Evolutionary conservation across 2,113 vertebrate genomes (phyloP).

Genomic region (Oophaga pumilio): DNA sequence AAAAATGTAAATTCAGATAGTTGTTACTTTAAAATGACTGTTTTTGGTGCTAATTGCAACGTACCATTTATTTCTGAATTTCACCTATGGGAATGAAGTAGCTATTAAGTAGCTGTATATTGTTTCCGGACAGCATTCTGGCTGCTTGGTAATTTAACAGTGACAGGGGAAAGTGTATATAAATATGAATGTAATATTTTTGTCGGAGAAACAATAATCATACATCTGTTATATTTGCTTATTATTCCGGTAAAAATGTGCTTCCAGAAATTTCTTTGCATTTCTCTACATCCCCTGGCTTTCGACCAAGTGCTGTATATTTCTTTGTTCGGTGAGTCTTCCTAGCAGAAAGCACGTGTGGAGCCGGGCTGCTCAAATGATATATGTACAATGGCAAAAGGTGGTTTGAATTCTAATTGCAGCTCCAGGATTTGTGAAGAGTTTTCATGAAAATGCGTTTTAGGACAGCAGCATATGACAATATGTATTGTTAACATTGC

Average conservation of each 20-base stretch:
- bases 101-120: constrained; percentile 9
- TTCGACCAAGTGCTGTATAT: constrained; percentile 22
- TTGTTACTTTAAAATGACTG: neutral
- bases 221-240: constrained; percentile 33
- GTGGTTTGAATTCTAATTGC: constrained; percentile 31
- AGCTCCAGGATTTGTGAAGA: neutral
- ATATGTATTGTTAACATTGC: neutral
- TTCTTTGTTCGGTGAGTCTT: constrained; percentile 37
- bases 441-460: constrained; percentile 8
- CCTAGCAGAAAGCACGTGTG: constrained; percentile 18
- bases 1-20: neutral
- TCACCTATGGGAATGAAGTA: neutral
- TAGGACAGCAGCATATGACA: neutral
- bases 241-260: constrained; percentile 39
- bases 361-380: constrained; percentile 8
- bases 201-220: constrained; percentile 18
- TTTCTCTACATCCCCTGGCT: constrained; percentile 42
- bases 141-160: neutral
- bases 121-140: neutral
- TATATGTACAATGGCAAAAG: constrained; percentile 13
- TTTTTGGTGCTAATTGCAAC: constrained; percentile 7
- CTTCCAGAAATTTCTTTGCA: constrained; percentile 41
- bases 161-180: neutral
- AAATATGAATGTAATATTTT: constrained; percentile 25
- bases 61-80: constrained; percentile 1